Percentiles rank a stretch among this genome's conserved stretches.
Evolutionary conservation across 2,888 invertebrate species (phyloP).

Genomic region (Drepana falcataria): DNA sequence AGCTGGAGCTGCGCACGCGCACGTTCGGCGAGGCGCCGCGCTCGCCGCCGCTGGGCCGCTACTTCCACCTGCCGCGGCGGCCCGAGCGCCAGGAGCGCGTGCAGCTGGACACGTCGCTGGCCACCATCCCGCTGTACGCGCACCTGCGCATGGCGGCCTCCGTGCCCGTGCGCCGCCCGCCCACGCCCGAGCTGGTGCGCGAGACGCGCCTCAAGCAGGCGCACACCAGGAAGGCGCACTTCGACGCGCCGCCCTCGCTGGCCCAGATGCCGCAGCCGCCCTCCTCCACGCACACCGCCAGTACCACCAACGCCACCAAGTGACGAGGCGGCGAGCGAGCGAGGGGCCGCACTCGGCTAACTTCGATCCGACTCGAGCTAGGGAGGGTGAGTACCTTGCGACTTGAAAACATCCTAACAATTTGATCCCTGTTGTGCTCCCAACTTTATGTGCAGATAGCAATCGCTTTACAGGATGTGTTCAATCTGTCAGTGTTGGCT

Average conservation of each 20-base stretch:
- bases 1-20: conserved; percentile 54
- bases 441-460: too few species aligned
- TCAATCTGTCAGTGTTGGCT: too few species aligned
- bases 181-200: conserved; percentile 74
- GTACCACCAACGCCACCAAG: conserved; percentile 8
- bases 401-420: too few species aligned
- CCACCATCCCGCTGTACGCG: conserved; percentile 82
- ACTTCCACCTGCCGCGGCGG: conserved; percentile 75
- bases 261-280: not conserved
- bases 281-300: conserved; percentile 14
- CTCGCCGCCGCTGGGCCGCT: conserved; percentile 79
- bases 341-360: too few species aligned
- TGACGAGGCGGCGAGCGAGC: conserved; percentile 8
- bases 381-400: too few species aligned
- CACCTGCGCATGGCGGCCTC: conserved; percentile 82
- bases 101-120: conserved; percentile 80
- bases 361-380: too few species aligned
- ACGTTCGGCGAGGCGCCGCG: conserved; percentile 76
- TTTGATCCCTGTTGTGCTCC: too few species aligned
- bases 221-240: conserved; percentile 81
- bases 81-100: conserved; percentile 70
- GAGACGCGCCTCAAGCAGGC: conserved; percentile 50
- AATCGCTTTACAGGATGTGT: too few species aligned
- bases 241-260: conserved; percentile 15
- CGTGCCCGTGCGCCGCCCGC: conserved; percentile 74